Percentiles rank a stretch among this genome's conserved stretches.
Evolutionary conservation across 2,888 invertebrate species (phyloP).

Genomic region (Plebejus anna): DNA sequence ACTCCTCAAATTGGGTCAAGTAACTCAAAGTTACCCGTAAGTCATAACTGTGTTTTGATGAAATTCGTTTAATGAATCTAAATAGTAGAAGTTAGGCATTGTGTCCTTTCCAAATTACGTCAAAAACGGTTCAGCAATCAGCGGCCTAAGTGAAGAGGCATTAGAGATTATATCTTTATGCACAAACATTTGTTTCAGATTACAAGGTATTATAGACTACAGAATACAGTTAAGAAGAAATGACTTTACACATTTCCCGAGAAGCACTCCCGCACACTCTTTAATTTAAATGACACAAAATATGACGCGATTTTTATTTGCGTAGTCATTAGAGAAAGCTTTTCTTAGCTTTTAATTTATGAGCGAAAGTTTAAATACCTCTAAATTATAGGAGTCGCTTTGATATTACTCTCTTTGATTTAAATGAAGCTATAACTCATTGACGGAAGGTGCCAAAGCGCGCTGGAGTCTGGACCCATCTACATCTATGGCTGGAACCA

Average conservation of each 20-base stretch:
- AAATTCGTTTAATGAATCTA: too few species aligned
- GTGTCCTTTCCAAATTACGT: too few species aligned
- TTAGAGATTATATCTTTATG: too few species aligned
- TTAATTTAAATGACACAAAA: slow-evolving; percentile 6
- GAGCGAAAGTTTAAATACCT: neutral
- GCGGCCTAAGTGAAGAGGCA: too few species aligned
- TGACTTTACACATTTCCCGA: neutral
- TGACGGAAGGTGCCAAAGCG: neutral
- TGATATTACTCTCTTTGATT: neutral
- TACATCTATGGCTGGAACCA: neutral
- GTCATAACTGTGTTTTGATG: too few species aligned
- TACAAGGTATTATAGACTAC: too few species aligned
- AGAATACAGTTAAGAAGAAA: too few species aligned
- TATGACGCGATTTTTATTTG: slow-evolving; percentile 5
- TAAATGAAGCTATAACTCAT: neutral
- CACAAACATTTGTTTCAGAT: too few species aligned
- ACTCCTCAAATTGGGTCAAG: too few species aligned
- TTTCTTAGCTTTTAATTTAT: slow-evolving; percentile 5
- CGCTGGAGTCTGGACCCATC: neutral
- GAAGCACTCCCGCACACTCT: neutral
- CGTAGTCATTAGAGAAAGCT: neutral
- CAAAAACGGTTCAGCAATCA: too few species aligned
- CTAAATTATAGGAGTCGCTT: neutral
- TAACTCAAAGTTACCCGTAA: too few species aligned
- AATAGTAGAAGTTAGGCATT: too few species aligned